Conservation (phyloP, 2,888 invertebrate species). For the Therioaphis trifolii region DNA sequence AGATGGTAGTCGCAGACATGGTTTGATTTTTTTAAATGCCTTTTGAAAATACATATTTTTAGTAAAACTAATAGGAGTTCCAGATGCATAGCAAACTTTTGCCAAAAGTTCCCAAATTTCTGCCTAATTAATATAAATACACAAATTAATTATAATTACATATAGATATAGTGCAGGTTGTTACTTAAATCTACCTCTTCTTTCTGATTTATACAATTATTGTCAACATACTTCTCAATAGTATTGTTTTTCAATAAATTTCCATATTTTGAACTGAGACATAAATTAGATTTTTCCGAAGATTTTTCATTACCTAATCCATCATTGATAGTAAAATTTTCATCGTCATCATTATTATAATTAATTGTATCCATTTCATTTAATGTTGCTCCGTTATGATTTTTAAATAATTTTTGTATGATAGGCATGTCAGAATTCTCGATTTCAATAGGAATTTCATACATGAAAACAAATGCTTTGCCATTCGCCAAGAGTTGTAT, state of each 20-base stretch:
- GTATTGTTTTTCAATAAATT: neutral
- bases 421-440: neutral
- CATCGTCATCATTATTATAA: too few relatives aligned
- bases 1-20: slow-evolving; percentile 28
- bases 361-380: too few relatives aligned
- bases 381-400: neutral
- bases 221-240: neutral
- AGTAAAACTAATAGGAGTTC: slow-evolving; percentile 44
- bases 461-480: neutral
- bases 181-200: neutral
- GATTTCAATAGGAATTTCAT: neutral
- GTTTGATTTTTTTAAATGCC: slow-evolving; percentile 43
- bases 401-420: neutral
- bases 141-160: neutral
- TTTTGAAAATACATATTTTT: slow-evolving; percentile 41
- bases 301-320: too few relatives aligned
- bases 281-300: too few relatives aligned
- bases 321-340: too few relatives aligned
- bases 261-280: too few relatives aligned
- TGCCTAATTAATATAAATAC: slow-evolving; percentile 24
- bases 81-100: slow-evolving; percentile 44
- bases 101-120: slow-evolving; percentile 43
- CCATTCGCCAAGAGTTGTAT: neutral
- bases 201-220: neutral
- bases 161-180: neutral